Evolutionary conservation across 2,113 vertebrate species (phyloP).

Genomic region (Antechinus stuartii): DNA sequence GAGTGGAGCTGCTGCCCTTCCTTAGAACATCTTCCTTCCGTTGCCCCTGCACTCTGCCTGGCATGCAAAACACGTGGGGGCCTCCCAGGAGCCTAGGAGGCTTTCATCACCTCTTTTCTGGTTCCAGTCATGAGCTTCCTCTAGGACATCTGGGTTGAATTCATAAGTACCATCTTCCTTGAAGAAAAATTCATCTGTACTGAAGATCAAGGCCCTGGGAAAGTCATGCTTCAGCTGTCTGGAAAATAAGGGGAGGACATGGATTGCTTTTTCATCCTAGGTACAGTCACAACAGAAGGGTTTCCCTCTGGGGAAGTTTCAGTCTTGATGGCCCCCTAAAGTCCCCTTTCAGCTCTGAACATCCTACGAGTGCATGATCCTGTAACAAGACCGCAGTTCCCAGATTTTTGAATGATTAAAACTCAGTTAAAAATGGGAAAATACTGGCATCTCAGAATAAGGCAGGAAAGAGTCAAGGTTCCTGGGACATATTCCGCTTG

Average conservation of each 20-base stretch:
- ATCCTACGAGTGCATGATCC: background rate
- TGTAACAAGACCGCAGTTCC: background rate
- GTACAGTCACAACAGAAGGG: background rate
- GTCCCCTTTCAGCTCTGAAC: background rate
- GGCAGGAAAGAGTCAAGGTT: background rate
- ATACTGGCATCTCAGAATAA: background rate
- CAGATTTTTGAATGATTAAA: constrained; percentile 24
- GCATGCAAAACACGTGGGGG: background rate
- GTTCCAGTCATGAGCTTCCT: constrained; percentile 89
- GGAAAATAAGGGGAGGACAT: constrained; percentile 14
- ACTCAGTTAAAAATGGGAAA: constrained; percentile 16
- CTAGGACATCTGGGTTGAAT: constrained; percentile 84
- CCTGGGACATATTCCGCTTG: background rate
- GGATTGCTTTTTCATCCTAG: constrained; percentile 11
- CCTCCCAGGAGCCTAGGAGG: background rate
- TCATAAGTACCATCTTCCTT: constrained; percentile 83
- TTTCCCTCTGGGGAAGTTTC: background rate
- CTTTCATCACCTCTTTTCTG: constrained; percentile 85
- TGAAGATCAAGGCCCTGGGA: constrained; percentile 85
- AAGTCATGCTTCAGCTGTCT: constrained; percentile 85
- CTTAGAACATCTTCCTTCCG: background rate
- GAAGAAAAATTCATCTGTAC: constrained; percentile 87
- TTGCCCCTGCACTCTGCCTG: constrained; percentile 25
- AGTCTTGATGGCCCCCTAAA: background rate
- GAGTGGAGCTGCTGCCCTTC: constrained; percentile 37